phyloP scores from a whole-genome alignment of 2,797 vertebrate genomes.

The Poeciliopsis paucimaculata region DNA sequence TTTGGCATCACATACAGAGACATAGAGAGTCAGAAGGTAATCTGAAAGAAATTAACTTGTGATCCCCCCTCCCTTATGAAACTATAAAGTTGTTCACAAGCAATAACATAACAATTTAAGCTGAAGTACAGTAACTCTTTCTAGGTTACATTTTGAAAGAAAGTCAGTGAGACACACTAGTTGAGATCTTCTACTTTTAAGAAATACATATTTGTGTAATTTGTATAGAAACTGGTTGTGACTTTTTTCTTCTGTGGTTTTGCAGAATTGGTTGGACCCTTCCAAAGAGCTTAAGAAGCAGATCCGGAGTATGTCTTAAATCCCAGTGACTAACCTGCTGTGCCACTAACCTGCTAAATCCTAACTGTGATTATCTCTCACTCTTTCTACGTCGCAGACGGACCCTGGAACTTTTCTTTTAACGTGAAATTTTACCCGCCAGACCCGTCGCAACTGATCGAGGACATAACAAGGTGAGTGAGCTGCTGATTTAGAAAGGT shows the following conservation, averaged over 20 bases:
- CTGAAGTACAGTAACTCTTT: background rate
- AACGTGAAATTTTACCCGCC: slow-evolving; percentile 99
- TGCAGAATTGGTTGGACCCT: slow-evolving; percentile 97
- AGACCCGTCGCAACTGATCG: slow-evolving; percentile 92
- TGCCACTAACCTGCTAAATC: background rate
- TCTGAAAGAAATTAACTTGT: background rate
- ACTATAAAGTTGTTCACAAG: background rate
- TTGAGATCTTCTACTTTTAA: background rate
- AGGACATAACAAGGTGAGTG: slow-evolving; percentile 95
- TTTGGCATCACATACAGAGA: slow-evolving; percentile 94
- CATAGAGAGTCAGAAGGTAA: slow-evolving; percentile 95
- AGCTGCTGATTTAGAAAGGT: background rate
- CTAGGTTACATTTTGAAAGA: background rate
- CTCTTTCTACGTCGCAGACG: slow-evolving; percentile 77
- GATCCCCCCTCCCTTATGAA: background rate
- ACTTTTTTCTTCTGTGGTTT: slow-evolving; percentile 47
- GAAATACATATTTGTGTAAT: background rate
- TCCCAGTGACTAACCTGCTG: background rate
- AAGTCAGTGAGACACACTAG: background rate
- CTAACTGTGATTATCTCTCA: slow-evolving; percentile 21
- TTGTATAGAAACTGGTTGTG: background rate
- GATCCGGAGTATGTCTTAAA: slow-evolving; percentile 88
- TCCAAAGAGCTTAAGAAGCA: slow-evolving; percentile 98
- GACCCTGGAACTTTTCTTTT: slow-evolving; percentile 96
- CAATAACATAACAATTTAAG: background rate